Percentiles rank a stretch among this genome's conserved stretches.
Evolutionary conservation across 2,888 invertebrate species (phyloP).

Genomic region (Melanchra persicariae): DNA sequence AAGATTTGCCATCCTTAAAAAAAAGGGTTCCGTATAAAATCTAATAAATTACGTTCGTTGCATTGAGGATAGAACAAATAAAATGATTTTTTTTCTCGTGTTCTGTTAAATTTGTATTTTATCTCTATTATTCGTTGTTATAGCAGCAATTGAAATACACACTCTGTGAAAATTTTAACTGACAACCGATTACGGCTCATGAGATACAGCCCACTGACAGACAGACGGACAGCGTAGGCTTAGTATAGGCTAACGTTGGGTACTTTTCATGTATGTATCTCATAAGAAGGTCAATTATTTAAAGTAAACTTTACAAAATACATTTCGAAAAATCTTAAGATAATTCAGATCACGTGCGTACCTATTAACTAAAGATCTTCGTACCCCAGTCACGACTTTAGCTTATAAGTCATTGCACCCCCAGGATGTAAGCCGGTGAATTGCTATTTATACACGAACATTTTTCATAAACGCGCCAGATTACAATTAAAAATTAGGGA

Average conservation of each 20-base stretch:
- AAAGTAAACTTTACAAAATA: too few species aligned
- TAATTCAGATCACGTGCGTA: constrained; percentile 74
- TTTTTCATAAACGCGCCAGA: constrained; percentile 65
- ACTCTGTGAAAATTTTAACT: too few species aligned
- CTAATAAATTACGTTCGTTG: too few species aligned
- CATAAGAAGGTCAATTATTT: too few species aligned
- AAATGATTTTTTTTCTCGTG: too few species aligned
- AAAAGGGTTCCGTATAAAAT: neutral
- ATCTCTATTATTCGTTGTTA: too few species aligned
- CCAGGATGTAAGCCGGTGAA: constrained; percentile 77
- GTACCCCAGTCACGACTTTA: constrained; percentile 76
- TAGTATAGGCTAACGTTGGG: neutral
- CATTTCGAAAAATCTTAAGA: constrained; percentile 46
- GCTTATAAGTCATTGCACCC: constrained; percentile 81
- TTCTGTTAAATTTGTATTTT: too few species aligned
- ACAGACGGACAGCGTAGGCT: neutral
- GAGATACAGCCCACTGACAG: neutral
- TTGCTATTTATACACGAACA: constrained; percentile 75
- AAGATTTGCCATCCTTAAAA: too few species aligned
- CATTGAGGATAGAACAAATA: too few species aligned
- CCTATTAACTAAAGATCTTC: constrained; percentile 68
- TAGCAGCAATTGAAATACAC: too few species aligned
- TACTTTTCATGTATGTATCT: constrained; percentile 11
- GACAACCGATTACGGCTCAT: neutral
- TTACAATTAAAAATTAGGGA: constrained; percentile 58